Conservation (phyloP, 2,113 vertebrate species). For the Centropristis striata region DNA sequence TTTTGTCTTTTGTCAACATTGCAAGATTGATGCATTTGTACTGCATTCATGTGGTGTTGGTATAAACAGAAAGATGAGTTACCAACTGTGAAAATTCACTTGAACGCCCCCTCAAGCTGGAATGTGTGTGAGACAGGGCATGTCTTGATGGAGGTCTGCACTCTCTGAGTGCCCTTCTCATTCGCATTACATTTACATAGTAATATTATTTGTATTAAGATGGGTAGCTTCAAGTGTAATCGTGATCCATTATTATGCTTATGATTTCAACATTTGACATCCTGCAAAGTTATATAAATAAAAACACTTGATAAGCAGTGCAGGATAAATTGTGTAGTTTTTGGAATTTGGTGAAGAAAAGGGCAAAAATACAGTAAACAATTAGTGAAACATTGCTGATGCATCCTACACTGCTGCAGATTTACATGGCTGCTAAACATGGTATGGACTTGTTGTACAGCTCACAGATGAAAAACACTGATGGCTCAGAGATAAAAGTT, state of each 20-base stretch:
- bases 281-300: neutral
- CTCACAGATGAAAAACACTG: neutral
- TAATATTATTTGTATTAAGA: neutral
- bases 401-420: neutral
- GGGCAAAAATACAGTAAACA: neutral
- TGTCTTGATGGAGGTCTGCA: too few relatives aligned
- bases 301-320: neutral
- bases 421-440: neutral
- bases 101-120: too few relatives aligned
- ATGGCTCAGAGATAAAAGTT: neutral
- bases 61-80: too few relatives aligned
- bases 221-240: neutral
- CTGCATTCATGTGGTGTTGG: too few relatives aligned
- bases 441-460: neutral
- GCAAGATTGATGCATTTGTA: too few relatives aligned
- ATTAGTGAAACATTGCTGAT: neutral
- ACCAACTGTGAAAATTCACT: too few relatives aligned
- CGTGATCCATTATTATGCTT: too few relatives aligned
- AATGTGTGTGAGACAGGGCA: too few relatives aligned
- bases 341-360: too few relatives aligned
- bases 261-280: neutral
- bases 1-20: too few relatives aligned
- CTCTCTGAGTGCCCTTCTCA: too few relatives aligned
- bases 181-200: neutral
- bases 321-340: neutral